Conservation (phyloP, 2,797 vertebrate species). For the Intellagama lesueurii region DNA sequence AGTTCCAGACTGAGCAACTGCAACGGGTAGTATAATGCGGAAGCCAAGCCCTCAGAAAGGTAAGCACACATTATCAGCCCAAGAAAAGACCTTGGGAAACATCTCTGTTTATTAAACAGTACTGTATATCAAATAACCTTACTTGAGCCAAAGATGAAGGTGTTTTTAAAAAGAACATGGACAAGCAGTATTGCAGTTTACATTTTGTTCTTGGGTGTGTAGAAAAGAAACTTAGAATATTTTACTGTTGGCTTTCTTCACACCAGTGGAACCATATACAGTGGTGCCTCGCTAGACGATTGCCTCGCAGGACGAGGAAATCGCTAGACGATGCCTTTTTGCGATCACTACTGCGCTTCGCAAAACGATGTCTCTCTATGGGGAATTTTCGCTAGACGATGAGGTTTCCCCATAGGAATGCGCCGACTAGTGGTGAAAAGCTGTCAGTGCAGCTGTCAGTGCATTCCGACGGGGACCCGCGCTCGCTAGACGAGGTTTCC, state of each 20-base stretch:
- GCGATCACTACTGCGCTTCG: too few species aligned
- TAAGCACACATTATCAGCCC: slow-evolving; percentile 66
- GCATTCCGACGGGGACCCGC: too few species aligned
- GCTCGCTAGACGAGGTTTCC: too few species aligned
- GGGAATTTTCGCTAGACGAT: too few species aligned
- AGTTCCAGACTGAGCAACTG: slow-evolving; percentile 61
- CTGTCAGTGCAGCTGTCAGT: too few species aligned
- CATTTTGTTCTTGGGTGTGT: background rate
- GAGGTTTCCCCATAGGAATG: too few species aligned
- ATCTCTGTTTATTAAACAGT: background rate
- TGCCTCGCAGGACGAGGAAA: too few species aligned
- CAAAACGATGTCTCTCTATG: too few species aligned
- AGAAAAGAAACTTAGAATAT: background rate
- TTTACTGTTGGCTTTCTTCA: background rate
- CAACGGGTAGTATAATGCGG: slow-evolving; percentile 86
- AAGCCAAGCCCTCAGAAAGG: slow-evolving; percentile 91
- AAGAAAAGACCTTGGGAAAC: slow-evolving; percentile 29
- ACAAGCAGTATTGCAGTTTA: background rate
- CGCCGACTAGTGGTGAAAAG: too few species aligned
- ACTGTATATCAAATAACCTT: accelerated
- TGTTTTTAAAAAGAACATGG: background rate
- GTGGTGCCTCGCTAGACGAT: too few species aligned
- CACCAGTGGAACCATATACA: background rate
- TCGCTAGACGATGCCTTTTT: too few species aligned
- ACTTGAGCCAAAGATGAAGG: accelerated